Evolutionary conservation across 2,888 invertebrate genomes (phyloP).

Genomic region (Heliconius hortense): DNA sequence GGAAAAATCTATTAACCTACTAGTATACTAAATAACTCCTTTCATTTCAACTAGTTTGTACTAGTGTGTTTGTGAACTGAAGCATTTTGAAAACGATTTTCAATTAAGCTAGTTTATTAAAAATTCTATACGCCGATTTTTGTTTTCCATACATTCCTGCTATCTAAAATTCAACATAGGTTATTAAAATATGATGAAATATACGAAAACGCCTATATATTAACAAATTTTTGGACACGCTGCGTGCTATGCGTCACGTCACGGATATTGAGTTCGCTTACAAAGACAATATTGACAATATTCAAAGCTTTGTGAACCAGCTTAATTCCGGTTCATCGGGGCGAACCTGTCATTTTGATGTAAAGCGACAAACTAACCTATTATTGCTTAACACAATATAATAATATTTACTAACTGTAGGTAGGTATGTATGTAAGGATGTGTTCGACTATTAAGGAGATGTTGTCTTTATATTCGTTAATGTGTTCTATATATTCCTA

Average conservation of each 20-base stretch:
- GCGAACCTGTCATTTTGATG: slow-evolving; percentile 47
- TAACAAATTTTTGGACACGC: slow-evolving; percentile 22
- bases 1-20: background rate
- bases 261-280: slow-evolving; percentile 37
- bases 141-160: background rate
- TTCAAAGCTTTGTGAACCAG: slow-evolving; percentile 48
- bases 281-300: slow-evolving; percentile 48
- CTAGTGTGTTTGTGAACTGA: background rate
- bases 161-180: slow-evolving; percentile 5
- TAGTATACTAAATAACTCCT: background rate
- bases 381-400: slow-evolving; percentile 39
- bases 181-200: slow-evolving; percentile 18
- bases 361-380: slow-evolving; percentile 43
- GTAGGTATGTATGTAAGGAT: background rate
- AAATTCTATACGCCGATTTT: background rate
- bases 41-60: background rate
- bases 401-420: background rate
- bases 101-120: background rate
- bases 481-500: background rate
- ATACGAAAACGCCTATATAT: slow-evolving; percentile 12
- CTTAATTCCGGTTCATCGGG: slow-evolving; percentile 51
- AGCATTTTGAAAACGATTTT: background rate
- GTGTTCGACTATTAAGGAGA: background rate
- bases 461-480: background rate
- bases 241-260: slow-evolving; percentile 31